These are phyloP conservation scores for Cheilosia soror DNA, from an alignment of 2,888 invertebrate species.

Conservation along the genomic window DNA sequence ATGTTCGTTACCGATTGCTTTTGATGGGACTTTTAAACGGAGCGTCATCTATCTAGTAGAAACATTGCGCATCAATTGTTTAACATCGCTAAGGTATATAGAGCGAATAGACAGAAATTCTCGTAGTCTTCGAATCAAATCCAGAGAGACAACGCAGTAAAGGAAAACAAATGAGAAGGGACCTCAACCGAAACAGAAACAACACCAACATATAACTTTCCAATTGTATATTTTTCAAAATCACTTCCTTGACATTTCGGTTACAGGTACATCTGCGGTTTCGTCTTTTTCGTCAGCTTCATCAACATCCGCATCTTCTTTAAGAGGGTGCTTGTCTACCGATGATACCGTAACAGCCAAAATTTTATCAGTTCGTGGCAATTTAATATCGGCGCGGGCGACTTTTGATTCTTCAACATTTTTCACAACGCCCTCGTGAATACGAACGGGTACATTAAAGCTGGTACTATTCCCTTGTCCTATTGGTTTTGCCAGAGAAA, in stretches of 20 bases:
- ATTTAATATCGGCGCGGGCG: not conserved
- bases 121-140: too few species aligned
- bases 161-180: too few species aligned
- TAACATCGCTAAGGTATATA: too few species aligned
- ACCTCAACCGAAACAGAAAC: not conserved
- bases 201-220: not conserved
- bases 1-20: too few species aligned
- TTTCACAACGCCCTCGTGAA: not conserved
- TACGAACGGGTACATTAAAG: constrained; percentile 47
- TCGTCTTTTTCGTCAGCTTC: constrained; percentile 4
- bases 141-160: too few species aligned
- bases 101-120: too few species aligned
- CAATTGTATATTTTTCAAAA: constrained; percentile 2
- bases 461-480: constrained; percentile 10
- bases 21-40: too few species aligned
- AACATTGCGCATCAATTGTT: too few species aligned
- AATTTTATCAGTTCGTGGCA: not conserved
- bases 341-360: not conserved
- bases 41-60: too few species aligned
- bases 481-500: constrained; percentile 79
- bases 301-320: not conserved
- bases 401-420: not conserved
- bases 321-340: not conserved
- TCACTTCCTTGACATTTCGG: constrained; percentile 30
- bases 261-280: not conserved